phyloP scores from a whole-genome alignment of 2,113 vertebrate species.

The Microtus ochrogaster region DNA sequence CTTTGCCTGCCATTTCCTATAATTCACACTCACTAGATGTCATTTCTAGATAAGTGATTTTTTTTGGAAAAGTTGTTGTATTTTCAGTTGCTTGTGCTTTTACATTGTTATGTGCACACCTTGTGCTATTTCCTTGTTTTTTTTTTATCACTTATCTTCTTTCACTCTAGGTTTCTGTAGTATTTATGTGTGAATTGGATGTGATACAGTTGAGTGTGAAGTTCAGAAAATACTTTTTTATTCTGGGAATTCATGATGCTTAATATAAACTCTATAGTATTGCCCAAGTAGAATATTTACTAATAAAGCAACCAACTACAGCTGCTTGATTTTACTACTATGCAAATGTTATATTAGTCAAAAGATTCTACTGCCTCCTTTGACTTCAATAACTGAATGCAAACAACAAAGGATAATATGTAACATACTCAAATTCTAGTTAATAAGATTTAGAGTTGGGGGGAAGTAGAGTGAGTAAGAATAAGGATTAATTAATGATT shows the following conservation, averaged over 20 bases:
- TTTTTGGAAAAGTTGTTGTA: background rate
- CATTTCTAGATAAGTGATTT: background rate
- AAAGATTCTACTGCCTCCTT: background rate
- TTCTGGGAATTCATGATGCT: background rate
- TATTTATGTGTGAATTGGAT: background rate
- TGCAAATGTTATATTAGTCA: background rate
- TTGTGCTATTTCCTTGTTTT: background rate
- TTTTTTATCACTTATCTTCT: background rate
- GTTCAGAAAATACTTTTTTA: background rate
- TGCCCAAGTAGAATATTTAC: background rate
- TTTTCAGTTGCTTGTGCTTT: background rate
- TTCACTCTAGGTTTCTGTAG: background rate
- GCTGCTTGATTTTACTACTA: background rate
- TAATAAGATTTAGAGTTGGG: background rate
- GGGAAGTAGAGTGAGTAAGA: too few relatives aligned
- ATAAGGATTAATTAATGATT: background rate
- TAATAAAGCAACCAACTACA: background rate
- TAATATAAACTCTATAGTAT: background rate
- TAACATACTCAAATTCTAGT: background rate
- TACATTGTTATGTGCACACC: background rate
- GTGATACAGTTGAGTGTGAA: background rate
- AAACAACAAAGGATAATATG: background rate
- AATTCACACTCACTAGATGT: background rate
- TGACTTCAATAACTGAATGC: background rate
- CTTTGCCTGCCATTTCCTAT: background rate